Conservation (phyloP, 1,140 invertebrate genomes). For the Euura saliciscinereae region DNA sequence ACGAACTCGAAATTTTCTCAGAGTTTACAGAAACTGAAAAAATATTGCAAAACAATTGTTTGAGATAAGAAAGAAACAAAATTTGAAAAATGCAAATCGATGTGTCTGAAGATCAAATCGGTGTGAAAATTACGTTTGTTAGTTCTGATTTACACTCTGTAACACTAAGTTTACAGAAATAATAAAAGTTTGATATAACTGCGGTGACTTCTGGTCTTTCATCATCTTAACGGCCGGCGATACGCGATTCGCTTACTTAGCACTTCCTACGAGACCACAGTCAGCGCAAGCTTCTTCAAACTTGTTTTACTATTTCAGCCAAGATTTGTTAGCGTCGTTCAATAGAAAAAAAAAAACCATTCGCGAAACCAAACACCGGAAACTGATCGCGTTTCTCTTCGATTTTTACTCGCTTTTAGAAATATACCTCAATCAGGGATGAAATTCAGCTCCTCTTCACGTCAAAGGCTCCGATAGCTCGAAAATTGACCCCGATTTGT, state of each 20-base stretch:
- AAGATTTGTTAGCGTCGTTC: slow-evolving; percentile 2
- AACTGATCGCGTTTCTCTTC: background rate
- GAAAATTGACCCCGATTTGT: background rate
- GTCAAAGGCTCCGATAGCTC: background rate
- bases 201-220: background rate
- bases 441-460: no score
- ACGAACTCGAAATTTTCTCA: no score
- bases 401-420: no score
- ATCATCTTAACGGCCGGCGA: background rate
- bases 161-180: background rate
- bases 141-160: background rate
- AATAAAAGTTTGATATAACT: background rate
- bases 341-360: background rate
- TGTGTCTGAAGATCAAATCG: background rate
- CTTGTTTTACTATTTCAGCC: slow-evolving; percentile 1
- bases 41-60: background rate
- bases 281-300: background rate
- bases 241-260: slow-evolving; percentile 4
- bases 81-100: background rate
- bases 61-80: background rate
- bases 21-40: background rate
- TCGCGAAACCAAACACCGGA: background rate
- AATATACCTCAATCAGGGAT: no score
- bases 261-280: background rate
- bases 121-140: no score